Percentiles rank a stretch among this genome's conserved stretches.
Conservation (phyloP, 1,140 invertebrate species). For the Drosophila ogumai region DNA sequence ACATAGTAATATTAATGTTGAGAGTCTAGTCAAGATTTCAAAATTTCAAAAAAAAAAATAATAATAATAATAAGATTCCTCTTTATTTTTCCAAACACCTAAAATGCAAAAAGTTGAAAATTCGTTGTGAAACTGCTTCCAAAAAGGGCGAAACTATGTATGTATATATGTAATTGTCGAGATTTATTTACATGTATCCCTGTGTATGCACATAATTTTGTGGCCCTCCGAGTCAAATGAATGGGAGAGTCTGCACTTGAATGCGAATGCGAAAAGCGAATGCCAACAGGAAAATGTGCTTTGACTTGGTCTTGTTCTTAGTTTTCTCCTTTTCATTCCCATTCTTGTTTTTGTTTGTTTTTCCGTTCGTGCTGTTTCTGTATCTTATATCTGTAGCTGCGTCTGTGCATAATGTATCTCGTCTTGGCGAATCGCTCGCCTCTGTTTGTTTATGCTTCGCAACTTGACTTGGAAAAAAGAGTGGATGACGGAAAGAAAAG, state of each 20-base stretch:
- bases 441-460: conserved; percentile 63
- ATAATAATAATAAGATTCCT: not conserved
- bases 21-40: no score
- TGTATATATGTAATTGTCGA: not conserved
- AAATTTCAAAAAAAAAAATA: not conserved
- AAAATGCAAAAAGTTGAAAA: not conserved
- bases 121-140: conserved; percentile 6
- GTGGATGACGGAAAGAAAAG: conserved; percentile 25
- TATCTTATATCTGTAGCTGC: conserved; percentile 53
- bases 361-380: conserved; percentile 32
- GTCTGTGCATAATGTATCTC: conserved; percentile 78
- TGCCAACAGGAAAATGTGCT: conserved; percentile 58
- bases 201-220: conserved; percentile 53
- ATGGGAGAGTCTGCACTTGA: conserved; percentile 64
- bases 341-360: conserved; percentile 41
- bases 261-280: conserved; percentile 51
- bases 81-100: not conserved
- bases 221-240: conserved; percentile 43
- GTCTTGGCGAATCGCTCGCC: conserved; percentile 63
- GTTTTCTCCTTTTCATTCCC: conserved; percentile 35
- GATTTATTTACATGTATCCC: conserved; percentile 26
- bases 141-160: conserved; percentile 28
- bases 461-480: conserved; percentile 57
- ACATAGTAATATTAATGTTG: no score
- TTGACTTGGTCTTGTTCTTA: conserved; percentile 30